Evolutionary conservation across 2,113 vertebrate genomes (phyloP), one percentile per base, ranked within the genome.

Genomic region (Oceanites oceanicus): DNA sequence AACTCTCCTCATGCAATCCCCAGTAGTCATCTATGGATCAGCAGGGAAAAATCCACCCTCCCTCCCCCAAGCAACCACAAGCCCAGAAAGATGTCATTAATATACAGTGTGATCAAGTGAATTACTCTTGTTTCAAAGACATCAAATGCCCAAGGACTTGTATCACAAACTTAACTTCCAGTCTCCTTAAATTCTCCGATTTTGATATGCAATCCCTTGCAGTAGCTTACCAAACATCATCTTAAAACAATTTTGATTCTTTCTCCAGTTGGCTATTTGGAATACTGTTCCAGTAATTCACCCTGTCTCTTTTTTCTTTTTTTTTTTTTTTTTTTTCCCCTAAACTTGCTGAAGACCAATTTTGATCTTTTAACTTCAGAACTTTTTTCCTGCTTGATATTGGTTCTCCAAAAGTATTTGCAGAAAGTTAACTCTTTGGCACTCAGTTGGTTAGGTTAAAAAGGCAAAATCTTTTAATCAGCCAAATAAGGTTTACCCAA

Each of bases 271-370:
- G 38, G 5, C 6, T 85, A 13, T 73, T 65, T 58, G 17, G 26
- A 96, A 66, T 14, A 66, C 7, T 12, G 38, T 68, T 65, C 11
- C 11, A 80, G 36, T 58, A 73, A 83, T 49, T 63, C 32, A 59
- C 0, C 2, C 1, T 9, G 40, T 11, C 3, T 17, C 16, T n/a
- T 61, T 42, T 9, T 11, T 15, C 16, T n/a, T 61, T 42, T 58
- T 30, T 9, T 11, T 15, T 19, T n/a, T 61, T 42, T 58, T 30
- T 68, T 13, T 2, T 45, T 16, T 15, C 44, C 1, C 26, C 13
- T 45, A 36, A 15, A 26, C 9, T 62, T 93, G 9, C 3, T 50
- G 49, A 90, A 63, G 34, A 83, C 3, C 7, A 52, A 23, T 63
- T 67, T 76, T 73, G 23, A 17, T 49, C 18, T 70, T 72, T 94